These are phyloP conservation scores for Neodiprion pinetum DNA, from an alignment of 1,140 invertebrate species.

Conservation along the genomic window DNA sequence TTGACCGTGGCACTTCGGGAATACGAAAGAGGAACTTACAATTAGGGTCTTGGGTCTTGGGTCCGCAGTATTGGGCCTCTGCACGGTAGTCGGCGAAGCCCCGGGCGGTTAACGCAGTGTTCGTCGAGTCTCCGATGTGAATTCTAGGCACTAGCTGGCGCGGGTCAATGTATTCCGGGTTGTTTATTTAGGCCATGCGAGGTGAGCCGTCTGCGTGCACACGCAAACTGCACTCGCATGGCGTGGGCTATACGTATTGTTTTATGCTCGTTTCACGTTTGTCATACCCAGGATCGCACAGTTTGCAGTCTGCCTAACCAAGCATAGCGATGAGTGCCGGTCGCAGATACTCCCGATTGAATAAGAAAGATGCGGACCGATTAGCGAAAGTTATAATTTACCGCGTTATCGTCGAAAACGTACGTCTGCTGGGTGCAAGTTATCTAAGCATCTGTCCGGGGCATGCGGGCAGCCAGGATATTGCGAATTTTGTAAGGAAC, in stretches of 20 bases:
- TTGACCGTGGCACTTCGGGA: not conserved
- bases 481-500: too few species aligned
- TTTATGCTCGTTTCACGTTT: not conserved
- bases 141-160: constrained; percentile 17
- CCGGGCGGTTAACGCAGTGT: not conserved
- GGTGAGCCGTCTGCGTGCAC: constrained; percentile 51
- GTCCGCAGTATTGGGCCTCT: not conserved
- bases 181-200: constrained; percentile 63
- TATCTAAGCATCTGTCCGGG: too few species aligned
- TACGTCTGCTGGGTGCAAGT: too few species aligned
- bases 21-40: not conserved
- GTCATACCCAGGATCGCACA: not conserved
- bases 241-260: constrained; percentile 2
- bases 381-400: too few species aligned
- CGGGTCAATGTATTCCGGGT: constrained; percentile 63
- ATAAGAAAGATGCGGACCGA: too few species aligned
- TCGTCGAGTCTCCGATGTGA: not conserved
- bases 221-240: constrained; percentile 11
- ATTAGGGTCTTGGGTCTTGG: not conserved
- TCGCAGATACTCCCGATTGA: too few species aligned
- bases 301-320: not conserved
- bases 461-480: too few species aligned
- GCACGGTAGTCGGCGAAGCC: not conserved
- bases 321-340: not conserved
- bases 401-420: too few species aligned